Conservation (phyloP, 2,888 invertebrate genomes). For the Omphaloscelis lunosa region DNA sequence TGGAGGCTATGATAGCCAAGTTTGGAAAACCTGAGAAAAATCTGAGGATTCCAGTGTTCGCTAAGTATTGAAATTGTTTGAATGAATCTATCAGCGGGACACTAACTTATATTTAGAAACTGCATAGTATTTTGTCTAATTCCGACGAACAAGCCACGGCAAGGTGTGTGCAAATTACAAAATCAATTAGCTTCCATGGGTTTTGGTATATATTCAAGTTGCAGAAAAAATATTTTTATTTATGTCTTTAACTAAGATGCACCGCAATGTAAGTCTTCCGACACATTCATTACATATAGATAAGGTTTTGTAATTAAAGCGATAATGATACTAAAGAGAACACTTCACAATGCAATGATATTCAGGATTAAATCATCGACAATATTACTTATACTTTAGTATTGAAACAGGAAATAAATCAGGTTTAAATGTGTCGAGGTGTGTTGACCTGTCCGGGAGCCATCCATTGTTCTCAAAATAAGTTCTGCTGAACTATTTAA, state of each 20-base stretch:
- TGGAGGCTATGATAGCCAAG: not conserved
- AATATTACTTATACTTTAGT: conserved; percentile 32
- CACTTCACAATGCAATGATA: conserved; percentile 27
- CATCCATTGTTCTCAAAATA: conserved; percentile 59
- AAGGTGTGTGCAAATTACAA: not conserved
- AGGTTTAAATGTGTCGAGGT: conserved; percentile 46
- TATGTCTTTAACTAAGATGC: conserved; percentile 5
- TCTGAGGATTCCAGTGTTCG: not conserved
- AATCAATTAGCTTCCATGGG: conserved; percentile 3
- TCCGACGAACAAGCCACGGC: not conserved
- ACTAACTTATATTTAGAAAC: not conserved
- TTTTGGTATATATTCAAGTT: not conserved
- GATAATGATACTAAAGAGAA: conserved; percentile 29
- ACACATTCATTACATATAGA: conserved; percentile 40
- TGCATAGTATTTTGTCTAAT: not conserved
- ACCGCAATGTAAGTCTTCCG: conserved; percentile 23
- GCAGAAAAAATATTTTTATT: conserved; percentile 4
- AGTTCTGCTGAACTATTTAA: conserved; percentile 39
- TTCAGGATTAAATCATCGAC: conserved; percentile 35
- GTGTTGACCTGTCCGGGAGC: conserved; percentile 53
- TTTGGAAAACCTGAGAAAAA: not conserved
- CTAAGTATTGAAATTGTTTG: not conserved
- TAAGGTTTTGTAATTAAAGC: conserved; percentile 22
- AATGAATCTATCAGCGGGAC: not conserved
- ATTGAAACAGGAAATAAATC: conserved; percentile 46